phyloP scores from a whole-genome alignment of 1,140 invertebrate genomes.

The Plutomurus gul region DNA sequence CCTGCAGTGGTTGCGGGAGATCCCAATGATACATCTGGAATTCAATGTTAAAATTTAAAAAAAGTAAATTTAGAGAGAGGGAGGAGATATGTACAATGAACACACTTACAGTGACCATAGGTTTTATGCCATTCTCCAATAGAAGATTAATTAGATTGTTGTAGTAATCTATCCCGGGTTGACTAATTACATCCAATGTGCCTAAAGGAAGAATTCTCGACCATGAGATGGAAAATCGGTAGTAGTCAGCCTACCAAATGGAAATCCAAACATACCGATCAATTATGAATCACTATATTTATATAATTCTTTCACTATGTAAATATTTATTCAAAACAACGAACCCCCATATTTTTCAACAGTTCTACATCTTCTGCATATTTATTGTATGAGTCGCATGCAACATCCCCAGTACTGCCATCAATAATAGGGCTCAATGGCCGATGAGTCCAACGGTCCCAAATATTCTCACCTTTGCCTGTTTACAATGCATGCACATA shows the following conservation, averaged over 20 bases:
- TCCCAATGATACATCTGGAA: conserved; percentile 59
- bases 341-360: conserved; percentile 55
- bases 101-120: conserved; percentile 49
- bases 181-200: conserved; percentile 47
- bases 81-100: not conserved
- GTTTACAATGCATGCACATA: no score
- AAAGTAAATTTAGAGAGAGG: not conserved
- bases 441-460: conserved; percentile 4
- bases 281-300: conserved; percentile 55
- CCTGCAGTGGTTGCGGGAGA: conserved; percentile 51
- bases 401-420: conserved; percentile 60
- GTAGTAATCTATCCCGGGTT: conserved; percentile 57
- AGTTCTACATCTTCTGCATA: conserved; percentile 50
- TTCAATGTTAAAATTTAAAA: not conserved
- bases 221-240: conserved; percentile 56
- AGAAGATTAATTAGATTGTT: conserved; percentile 55
- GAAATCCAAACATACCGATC: not conserved
- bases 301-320: conserved; percentile 52
- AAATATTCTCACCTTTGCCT: conserved; percentile 37
- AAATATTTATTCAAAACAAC: not conserved
- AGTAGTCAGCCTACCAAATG: conserved; percentile 37
- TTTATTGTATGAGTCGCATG: conserved; percentile 52
- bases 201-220: conserved; percentile 56
- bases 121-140: conserved; percentile 53
- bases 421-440: conserved; percentile 59